phyloP scores from a whole-genome alignment of 2,797 vertebrate genomes.

The Hirundo rustica region DNA sequence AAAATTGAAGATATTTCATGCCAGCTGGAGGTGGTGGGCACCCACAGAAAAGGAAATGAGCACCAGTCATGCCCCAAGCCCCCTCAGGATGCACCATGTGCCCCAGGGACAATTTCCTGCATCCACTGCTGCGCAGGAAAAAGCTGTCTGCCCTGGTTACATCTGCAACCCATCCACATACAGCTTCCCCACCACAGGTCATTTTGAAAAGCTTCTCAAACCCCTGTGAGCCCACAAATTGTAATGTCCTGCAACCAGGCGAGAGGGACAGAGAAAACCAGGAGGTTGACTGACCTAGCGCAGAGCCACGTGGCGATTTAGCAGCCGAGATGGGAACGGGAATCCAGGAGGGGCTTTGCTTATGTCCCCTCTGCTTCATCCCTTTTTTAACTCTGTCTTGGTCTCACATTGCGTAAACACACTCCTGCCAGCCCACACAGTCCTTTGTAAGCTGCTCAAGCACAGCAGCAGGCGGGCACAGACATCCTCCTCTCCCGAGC shows the following conservation, averaged over 20 bases:
- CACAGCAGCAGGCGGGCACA: neutral
- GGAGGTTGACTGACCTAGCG: neutral
- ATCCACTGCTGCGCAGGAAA: neutral
- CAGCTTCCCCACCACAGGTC: neutral
- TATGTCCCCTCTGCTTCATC: neutral
- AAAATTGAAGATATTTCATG: neutral
- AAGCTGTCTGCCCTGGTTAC: neutral
- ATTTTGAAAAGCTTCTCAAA: neutral
- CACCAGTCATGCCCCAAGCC: fast-evolving
- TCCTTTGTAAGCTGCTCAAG: conserved; percentile 41
- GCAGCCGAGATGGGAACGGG: fast-evolving
- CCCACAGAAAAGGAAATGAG: neutral
- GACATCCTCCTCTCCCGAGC: neutral
- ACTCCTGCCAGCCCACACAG: neutral
- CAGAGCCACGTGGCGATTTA: fast-evolving
- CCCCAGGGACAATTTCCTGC: fast-evolving
- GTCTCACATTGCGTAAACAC: fast-evolving
- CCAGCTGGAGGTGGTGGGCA: neutral
- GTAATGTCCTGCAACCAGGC: neutral
- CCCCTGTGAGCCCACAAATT: neutral
- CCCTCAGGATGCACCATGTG: fast-evolving
- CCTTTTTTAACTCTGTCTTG: neutral
- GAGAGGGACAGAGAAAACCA: neutral
- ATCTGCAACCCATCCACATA: neutral
- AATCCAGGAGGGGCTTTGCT: neutral